Percentiles rank a stretch among this genome's conserved stretches.
Evolutionary conservation across 2,888 invertebrate species (phyloP).

Genomic region (Deilephila elpenor): DNA sequence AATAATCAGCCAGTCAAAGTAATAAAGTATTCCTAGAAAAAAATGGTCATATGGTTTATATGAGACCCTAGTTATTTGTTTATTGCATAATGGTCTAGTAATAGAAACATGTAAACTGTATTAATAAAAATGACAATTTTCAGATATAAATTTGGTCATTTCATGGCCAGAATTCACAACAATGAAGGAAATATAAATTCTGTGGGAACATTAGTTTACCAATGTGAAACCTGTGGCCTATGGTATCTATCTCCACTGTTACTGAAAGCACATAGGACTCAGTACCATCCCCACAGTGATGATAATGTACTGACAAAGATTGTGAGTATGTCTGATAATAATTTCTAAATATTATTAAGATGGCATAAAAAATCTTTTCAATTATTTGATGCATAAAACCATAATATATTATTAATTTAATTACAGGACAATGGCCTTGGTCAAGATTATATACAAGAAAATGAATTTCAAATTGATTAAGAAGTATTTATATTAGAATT

Average conservation of each 20-base stretch:
- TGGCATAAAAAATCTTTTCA: too few species aligned
- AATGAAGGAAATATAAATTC: conserved; percentile 48
- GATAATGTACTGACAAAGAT: conserved; percentile 48
- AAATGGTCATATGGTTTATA: too few species aligned
- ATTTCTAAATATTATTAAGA: background rate
- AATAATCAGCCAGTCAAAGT: too few species aligned
- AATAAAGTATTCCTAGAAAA: too few species aligned
- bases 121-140: conserved; percentile 36
- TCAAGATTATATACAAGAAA: background rate
- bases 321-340: conserved; percentile 48
- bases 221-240: conserved; percentile 75
- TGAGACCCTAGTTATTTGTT: too few species aligned
- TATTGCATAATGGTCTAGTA: too few species aligned
- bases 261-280: conserved; percentile 68
- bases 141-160: conserved; percentile 77
- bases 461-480: conserved; percentile 1
- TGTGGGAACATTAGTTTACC: conserved; percentile 63
- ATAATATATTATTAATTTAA: background rate
- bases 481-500: background rate
- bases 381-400: background rate
- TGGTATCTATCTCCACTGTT: conserved; percentile 61
- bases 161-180: conserved; percentile 64
- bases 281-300: conserved; percentile 65
- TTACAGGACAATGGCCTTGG: background rate
- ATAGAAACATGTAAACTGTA: too few species aligned